Percentiles rank a stretch among this genome's conserved stretches.
phyloP scores from a whole-genome alignment of 2,888 invertebrate genomes.

The Drosophila neonasuta region DNA sequence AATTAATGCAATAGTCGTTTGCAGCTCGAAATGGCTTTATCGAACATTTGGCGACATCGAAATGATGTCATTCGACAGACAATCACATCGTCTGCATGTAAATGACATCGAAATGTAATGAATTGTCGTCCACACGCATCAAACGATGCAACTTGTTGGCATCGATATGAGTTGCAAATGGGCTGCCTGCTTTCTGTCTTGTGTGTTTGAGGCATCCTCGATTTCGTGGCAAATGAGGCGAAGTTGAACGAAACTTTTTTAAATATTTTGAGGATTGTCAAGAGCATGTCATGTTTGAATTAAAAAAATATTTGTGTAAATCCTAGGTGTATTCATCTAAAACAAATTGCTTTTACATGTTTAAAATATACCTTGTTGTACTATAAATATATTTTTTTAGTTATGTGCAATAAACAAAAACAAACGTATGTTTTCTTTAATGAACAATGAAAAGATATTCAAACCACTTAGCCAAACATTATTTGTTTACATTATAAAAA shows the following conservation, averaged over 20 bases:
- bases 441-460: too few relatives aligned
- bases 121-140: slow-evolving; percentile 33
- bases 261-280: slow-evolving; percentile 22
- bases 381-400: too few relatives aligned
- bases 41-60: slow-evolving; percentile 42
- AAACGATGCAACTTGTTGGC: slow-evolving; percentile 43
- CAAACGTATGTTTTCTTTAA: too few relatives aligned
- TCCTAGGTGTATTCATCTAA: too few relatives aligned
- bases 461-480: too few relatives aligned
- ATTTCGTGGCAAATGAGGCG: slow-evolving; percentile 15
- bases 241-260: slow-evolving; percentile 8
- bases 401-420: too few relatives aligned
- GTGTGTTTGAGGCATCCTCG: slow-evolving; percentile 21
- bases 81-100: slow-evolving; percentile 53
- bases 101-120: slow-evolving; percentile 44
- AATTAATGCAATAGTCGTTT: slow-evolving; percentile 66
- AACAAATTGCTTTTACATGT: too few relatives aligned
- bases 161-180: slow-evolving; percentile 17
- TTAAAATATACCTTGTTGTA: too few relatives aligned
- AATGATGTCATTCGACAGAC: slow-evolving; percentile 49
- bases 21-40: slow-evolving; percentile 61
- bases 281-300: slow-evolving; percentile 1
- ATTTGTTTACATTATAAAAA: too few relatives aligned
- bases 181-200: slow-evolving; percentile 9
- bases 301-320: too few relatives aligned